phyloP scores from a whole-genome alignment of 2,113 vertebrate species.

The Ursus arctos region DNA sequence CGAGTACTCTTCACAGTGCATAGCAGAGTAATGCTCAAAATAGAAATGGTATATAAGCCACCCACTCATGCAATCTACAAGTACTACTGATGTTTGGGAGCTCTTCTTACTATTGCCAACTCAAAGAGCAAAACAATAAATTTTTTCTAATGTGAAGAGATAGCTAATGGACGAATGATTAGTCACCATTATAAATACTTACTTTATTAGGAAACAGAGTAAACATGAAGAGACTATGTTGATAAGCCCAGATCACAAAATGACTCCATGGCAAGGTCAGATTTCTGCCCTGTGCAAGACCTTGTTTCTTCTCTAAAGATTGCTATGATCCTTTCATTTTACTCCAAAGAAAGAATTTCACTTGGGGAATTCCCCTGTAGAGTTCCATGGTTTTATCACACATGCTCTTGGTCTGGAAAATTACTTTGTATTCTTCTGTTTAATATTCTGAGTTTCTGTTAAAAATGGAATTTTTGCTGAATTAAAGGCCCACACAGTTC shows the following conservation, averaged over 20 bases:
- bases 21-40: neutral
- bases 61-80: neutral
- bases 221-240: neutral
- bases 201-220: conserved; percentile 50
- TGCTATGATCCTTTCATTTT: conserved; percentile 50
- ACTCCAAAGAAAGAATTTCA: conserved; percentile 36
- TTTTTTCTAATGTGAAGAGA: conserved; percentile 34
- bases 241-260: neutral
- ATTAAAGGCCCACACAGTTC: conserved; percentile 66
- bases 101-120: neutral
- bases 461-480: conserved; percentile 68
- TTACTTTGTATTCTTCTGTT: conserved; percentile 62
- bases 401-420: conserved; percentile 64
- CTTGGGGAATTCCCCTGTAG: conserved; percentile 61
- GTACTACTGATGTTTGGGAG: neutral
- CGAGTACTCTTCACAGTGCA: neutral
- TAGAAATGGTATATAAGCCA: neutral
- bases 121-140: neutral
- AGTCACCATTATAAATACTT: neutral
- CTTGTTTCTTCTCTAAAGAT: conserved; percentile 61
- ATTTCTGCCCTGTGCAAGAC: conserved; percentile 35
- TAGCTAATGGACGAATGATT: neutral
- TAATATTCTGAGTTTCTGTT: conserved; percentile 65
- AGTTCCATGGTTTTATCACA: conserved; percentile 58
- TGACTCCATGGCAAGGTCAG: neutral